These are phyloP conservation scores for Pararge aegeria DNA, from an alignment of 1,140 invertebrate species.

Conservation along the genomic window DNA sequence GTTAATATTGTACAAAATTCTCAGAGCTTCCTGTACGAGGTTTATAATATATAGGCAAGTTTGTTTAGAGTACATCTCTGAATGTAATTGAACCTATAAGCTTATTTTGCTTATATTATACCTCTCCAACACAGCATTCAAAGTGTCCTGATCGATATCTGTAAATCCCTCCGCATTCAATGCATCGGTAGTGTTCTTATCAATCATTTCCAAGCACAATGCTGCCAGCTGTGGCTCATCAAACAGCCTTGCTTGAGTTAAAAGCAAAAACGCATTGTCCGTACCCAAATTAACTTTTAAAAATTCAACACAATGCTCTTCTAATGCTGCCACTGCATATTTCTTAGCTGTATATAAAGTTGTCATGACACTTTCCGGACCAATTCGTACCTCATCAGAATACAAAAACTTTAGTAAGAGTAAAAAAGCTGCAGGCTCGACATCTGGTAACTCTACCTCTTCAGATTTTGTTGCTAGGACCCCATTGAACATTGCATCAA, in stretches of 20 bases:
- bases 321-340: conserved; percentile 90
- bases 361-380: conserved; percentile 93
- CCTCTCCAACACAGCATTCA: conserved; percentile 88
- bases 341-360: conserved; percentile 93
- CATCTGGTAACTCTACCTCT: conserved; percentile 91
- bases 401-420: conserved; percentile 88
- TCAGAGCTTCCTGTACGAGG: too few species aligned
- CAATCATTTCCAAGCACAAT: conserved; percentile 91
- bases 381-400: conserved; percentile 92
- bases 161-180: conserved; percentile 92
- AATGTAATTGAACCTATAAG: too few species aligned
- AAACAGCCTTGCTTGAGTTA: conserved; percentile 90
- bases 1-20: too few species aligned
- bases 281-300: conserved; percentile 88
- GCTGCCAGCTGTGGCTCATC: conserved; percentile 89
- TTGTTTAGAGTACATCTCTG: too few species aligned
- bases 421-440: conserved; percentile 89
- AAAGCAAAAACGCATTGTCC: conserved; percentile 92
- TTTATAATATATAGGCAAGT: too few species aligned
- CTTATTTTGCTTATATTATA: conserved; percentile 19
- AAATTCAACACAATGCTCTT: conserved; percentile 93
- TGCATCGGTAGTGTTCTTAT: conserved; percentile 91
- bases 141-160: conserved; percentile 91
- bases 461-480: conserved; percentile 83
- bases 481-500: conserved; percentile 94